These are phyloP conservation scores for Copidosoma aretas DNA, from an alignment of 2,888 invertebrate genomes.

Conservation along the genomic window DNA sequence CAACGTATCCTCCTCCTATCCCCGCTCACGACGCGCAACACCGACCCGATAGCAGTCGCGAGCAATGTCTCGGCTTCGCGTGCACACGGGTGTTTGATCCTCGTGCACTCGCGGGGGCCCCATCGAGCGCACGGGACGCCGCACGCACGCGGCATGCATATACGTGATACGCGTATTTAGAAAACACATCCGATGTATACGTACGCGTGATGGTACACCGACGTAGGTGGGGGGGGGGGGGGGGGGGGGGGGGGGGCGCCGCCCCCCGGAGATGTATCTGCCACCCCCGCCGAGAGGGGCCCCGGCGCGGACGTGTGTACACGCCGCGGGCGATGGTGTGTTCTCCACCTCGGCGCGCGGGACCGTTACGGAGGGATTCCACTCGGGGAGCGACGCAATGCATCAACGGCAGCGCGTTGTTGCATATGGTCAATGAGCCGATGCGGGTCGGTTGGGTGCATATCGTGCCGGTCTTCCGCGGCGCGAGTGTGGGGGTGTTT, in stretches of 20 bases:
- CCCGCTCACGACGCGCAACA: too few relatives aligned
- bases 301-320: constrained; percentile 6
- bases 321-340: constrained; percentile 20
- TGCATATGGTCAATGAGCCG: constrained; percentile 34
- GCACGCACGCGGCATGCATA: too few relatives aligned
- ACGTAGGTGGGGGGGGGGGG: neutral
- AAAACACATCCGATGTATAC: too few relatives aligned
- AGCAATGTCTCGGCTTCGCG: too few relatives aligned
- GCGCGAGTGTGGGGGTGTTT: neutral
- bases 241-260: constrained; percentile 33
- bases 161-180: too few relatives aligned
- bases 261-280: constrained; percentile 19
- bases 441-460: too few relatives aligned
- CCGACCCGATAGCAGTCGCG: too few relatives aligned
- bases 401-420: constrained; percentile 33
- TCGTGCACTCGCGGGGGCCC: too few relatives aligned
- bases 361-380: constrained; percentile 44
- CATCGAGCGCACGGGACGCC: too few relatives aligned
- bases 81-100: too few relatives aligned
- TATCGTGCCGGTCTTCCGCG: neutral
- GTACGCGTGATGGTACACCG: too few relatives aligned
- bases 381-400: constrained; percentile 40
- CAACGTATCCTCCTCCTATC: too few relatives aligned
- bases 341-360: constrained; percentile 1
- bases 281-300: constrained; percentile 24